Base-by-base conservation (phyloP, 2,797 vertebrate genomes). In the Propithecus perrieri region DNA sequence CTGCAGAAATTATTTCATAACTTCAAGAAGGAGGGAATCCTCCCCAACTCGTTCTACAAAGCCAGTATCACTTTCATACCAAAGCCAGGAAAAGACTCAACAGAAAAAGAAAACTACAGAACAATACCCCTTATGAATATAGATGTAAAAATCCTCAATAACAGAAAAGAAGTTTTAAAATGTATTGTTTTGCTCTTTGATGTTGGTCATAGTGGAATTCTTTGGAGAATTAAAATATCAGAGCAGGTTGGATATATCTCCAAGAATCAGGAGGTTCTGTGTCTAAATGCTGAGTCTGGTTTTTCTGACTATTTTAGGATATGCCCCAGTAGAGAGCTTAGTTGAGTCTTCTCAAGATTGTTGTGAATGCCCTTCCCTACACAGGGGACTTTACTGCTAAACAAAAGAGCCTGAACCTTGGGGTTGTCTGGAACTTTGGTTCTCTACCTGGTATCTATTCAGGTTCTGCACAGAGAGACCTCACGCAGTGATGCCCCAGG, bases 401-500 rank as follows among this genome's bases (percentile, higher is more conserved):
- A 18, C 8, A 7, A 17, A 38, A 35, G 35, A 41, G 13, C 1
- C 41, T 35, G 30, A 55, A 11, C 0, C 38, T 83, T 30, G 1
- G 11, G 26, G 3, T 26, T 57, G 2, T 57, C n/a, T 75, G 10
- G 20, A 48, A 14, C 55, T 55, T 24, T 50, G 28, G 7, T 4
- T 48, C 3, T 72, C 61, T 88, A 12, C 15, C 18, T 83, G n/a
- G 3, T 53, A 4, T 83, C 61, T 26, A 4, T 43, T 41, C 15
- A 65, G 22, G 5, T 30, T 83, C n/a, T 74, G 28, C 71, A 84
- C 7, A 67, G 35, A 79, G 18, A 59, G 20, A 38, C 20, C 8
- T 61, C 26, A 9, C 4, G 0, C 14, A 0, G 14, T 5, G 12
- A 46, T 4, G 5, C 2, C 46, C 67, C 17, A 48, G n/a, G 28